Conservation (phyloP, 2,113 vertebrate genomes). For the Chloropsis hardwickii region DNA sequence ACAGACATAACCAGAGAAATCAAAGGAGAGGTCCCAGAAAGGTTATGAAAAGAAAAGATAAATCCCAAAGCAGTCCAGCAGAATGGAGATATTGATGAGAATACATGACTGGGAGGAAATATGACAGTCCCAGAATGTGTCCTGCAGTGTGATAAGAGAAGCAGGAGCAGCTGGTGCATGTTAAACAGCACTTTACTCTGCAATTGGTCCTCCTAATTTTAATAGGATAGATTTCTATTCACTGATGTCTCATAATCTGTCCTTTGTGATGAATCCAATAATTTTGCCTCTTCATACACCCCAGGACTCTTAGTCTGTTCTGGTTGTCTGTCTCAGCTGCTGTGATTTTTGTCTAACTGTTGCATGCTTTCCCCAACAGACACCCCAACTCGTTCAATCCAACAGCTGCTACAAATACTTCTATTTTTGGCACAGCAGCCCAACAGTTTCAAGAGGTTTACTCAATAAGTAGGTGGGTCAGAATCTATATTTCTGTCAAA, state of each 20-base stretch:
- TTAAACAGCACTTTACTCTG: not conserved
- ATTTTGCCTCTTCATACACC: conserved; percentile 8
- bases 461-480: not conserved
- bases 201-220: not conserved
- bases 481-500: not conserved
- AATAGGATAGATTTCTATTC: not conserved
- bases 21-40: not conserved
- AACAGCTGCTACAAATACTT: conserved; percentile 28
- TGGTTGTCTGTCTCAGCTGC: not conserved
- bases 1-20: not conserved
- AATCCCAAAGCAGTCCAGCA: not conserved
- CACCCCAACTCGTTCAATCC: not conserved
- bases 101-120: not conserved
- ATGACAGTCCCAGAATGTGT: not conserved
- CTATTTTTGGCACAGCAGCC: not conserved
- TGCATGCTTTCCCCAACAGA: not conserved
- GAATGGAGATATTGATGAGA: not conserved
- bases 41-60: not conserved
- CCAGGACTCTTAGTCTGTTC: not conserved
- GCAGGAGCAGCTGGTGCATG: conserved; percentile 3
- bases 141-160: not conserved
- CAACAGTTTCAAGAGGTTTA: not conserved
- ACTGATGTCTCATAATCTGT: not conserved
- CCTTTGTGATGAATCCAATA: not conserved
- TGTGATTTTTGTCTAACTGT: not conserved